phyloP scores from a whole-genome alignment of 1,140 invertebrate genomes.

The Zaprionus camerounensis region DNA sequence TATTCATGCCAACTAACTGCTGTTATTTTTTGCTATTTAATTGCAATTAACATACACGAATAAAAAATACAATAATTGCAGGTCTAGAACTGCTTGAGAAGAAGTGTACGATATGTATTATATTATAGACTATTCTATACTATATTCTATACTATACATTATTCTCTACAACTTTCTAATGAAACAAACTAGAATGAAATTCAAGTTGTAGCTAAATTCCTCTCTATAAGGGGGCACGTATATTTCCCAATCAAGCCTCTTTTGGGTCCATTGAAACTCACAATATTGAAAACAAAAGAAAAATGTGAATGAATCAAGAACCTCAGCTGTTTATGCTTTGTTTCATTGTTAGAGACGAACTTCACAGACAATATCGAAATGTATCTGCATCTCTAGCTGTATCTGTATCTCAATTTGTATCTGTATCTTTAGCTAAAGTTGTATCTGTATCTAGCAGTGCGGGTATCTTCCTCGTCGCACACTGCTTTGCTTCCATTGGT shows the following conservation, averaged over 20 bases:
- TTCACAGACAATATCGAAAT: not conserved
- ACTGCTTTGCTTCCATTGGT: slow-evolving; percentile 11
- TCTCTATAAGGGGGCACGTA: not conserved
- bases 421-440: not conserved
- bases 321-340: not conserved
- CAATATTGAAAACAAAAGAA: slow-evolving; percentile 2
- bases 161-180: not conserved
- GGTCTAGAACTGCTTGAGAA: not conserved
- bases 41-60: not conserved
- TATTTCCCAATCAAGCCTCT: not conserved
- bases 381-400: not conserved
- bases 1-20: not conserved
- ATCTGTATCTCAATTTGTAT: not conserved
- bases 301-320: not conserved
- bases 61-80: not conserved
- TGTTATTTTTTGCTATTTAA: too few species aligned
- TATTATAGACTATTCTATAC: not conserved
- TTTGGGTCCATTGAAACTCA: not conserved
- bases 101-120: not conserved
- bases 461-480: slow-evolving; percentile 30
- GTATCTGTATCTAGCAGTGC: not conserved
- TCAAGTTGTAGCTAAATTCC: not conserved
- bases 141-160: too few species aligned
- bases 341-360: slow-evolving; percentile 5
- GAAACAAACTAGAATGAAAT: not conserved